These are phyloP conservation scores for Druon quercuslanigerum DNA, from an alignment of 1,140 invertebrate species.

Conservation along the genomic window DNA sequence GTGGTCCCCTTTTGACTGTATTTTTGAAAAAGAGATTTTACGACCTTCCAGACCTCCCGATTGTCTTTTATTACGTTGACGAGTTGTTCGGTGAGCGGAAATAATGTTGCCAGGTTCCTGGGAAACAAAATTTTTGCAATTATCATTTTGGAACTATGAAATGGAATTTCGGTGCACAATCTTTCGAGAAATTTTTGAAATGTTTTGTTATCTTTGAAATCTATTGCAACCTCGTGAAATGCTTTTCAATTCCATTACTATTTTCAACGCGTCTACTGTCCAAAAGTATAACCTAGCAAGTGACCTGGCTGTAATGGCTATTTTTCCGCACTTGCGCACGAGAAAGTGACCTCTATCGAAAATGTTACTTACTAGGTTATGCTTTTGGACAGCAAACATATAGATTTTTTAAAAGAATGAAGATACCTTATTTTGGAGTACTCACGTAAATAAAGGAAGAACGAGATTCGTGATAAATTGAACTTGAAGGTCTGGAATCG, in stretches of 20 bases:
- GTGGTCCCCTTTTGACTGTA: slow-evolving; percentile 56
- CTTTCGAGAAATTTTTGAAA: neutral
- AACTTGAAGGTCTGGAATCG: slow-evolving; percentile 89
- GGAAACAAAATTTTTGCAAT: slow-evolving; percentile 42
- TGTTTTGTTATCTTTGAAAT: too few relatives aligned
- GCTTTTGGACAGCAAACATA: too few relatives aligned
- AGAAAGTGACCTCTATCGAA: too few relatives aligned
- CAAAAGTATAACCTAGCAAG: too few relatives aligned
- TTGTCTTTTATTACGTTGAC: slow-evolving; percentile 59
- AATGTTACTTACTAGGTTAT: too few relatives aligned
- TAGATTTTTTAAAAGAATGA: too few relatives aligned
- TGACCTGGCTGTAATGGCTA: too few relatives aligned
- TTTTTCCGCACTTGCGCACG: too few relatives aligned
- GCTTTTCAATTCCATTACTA: too few relatives aligned
- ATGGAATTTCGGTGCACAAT: too few relatives aligned
- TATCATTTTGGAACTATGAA: neutral
- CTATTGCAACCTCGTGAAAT: too few relatives aligned
- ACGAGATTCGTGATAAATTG: slow-evolving; percentile 81
- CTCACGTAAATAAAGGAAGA: slow-evolving; percentile 70
- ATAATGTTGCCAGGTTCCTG: slow-evolving; percentile 69
- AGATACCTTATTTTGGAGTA: slow-evolving; percentile 7
- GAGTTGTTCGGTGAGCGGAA: slow-evolving; percentile 55
- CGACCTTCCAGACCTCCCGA: slow-evolving; percentile 58
- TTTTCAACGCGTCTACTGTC: neutral
- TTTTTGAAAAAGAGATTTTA: slow-evolving; percentile 57